These are phyloP conservation scores for Chrysomela aeneicollis DNA, from an alignment of 2,888 invertebrate species.

Conservation along the genomic window DNA sequence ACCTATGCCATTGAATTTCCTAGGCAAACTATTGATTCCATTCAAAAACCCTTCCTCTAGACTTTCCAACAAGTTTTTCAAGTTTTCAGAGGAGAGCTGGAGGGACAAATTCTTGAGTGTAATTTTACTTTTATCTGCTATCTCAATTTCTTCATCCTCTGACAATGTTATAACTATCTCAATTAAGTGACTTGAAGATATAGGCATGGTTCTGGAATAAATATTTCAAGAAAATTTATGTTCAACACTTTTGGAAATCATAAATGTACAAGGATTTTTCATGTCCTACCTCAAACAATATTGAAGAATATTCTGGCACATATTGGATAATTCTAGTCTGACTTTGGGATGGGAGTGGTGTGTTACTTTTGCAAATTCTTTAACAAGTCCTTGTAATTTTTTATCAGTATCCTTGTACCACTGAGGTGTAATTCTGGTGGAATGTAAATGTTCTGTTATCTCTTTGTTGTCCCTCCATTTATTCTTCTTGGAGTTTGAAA, in stretches of 20 bases:
- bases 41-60: constrained; percentile 69
- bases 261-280: too few species aligned
- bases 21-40: constrained; percentile 69
- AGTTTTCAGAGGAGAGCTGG: constrained; percentile 57
- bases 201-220: constrained; percentile 68
- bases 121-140: constrained; percentile 60
- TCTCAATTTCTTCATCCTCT: constrained; percentile 69
- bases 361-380: constrained; percentile 64
- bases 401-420: constrained; percentile 69
- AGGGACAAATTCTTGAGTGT: constrained; percentile 59
- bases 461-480: constrained; percentile 51
- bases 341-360: constrained; percentile 70
- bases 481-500: constrained; percentile 24
- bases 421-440: constrained; percentile 60
- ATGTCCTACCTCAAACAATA: constrained; percentile 70
- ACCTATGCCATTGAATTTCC: constrained; percentile 72
- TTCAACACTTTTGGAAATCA: too few species aligned
- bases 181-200: constrained; percentile 68
- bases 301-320: constrained; percentile 66
- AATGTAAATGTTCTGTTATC: constrained; percentile 58
- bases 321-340: constrained; percentile 69
- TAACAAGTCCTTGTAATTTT: constrained; percentile 65
- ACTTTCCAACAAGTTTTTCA: constrained; percentile 63
- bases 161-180: constrained; percentile 74
- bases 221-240: too few species aligned